phyloP scores from a whole-genome alignment of 2,797 vertebrate genomes.

The Galagoides demidoff region DNA sequence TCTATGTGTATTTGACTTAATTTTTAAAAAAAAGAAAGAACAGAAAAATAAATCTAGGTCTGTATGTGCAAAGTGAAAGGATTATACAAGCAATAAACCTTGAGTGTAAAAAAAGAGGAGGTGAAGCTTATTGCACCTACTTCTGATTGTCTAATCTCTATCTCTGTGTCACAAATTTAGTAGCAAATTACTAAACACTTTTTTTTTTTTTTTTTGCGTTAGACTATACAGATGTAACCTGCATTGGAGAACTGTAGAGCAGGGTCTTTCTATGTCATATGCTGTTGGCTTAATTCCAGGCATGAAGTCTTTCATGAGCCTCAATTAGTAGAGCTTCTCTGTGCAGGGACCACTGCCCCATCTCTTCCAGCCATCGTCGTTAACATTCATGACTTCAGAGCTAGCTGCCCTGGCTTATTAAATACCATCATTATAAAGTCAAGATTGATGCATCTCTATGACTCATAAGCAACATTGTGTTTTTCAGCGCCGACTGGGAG shows the following conservation, averaged over 20 bases:
- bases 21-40: too few species aligned
- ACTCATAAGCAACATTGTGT: slow-evolving; percentile 75
- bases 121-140: background rate
- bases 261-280: background rate
- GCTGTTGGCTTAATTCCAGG: background rate
- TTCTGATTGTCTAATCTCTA: background rate
- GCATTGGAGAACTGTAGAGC: background rate
- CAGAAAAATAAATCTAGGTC: background rate
- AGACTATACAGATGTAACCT: background rate
- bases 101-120: background rate
- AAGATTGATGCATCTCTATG: slow-evolving; percentile 26
- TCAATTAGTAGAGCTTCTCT: background rate
- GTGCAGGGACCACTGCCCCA: background rate
- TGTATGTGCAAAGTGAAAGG: background rate
- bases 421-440: slow-evolving; percentile 27
- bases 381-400: slow-evolving; percentile 1
- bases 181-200: background rate
- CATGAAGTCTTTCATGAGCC: background rate
- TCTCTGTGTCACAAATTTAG: background rate
- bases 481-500: slow-evolving; percentile 96
- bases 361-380: background rate
- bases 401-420: slow-evolving; percentile 20
- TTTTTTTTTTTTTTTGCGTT: background rate
- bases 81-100: background rate
- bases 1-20: too few species aligned